Evolutionary conservation across 2,797 vertebrate genomes (phyloP), one percentile per base, ranked within the genome.

Genomic region (Hapalemur alaotrensis): DNA sequence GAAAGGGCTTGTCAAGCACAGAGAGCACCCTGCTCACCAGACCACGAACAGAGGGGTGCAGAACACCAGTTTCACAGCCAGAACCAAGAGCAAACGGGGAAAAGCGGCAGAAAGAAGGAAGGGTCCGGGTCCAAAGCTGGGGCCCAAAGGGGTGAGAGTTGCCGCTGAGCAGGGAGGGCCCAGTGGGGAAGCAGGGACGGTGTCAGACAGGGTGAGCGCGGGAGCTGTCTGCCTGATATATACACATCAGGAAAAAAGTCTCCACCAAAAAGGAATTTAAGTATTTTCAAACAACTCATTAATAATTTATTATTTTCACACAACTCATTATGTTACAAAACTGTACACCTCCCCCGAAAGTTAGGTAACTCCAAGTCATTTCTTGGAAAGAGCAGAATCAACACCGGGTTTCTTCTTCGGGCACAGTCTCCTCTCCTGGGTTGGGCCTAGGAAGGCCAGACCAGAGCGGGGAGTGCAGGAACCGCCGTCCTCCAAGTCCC

Each of bases 371-470:
- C 89, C 43, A 98, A 98, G 95, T 96, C 79, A 98, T 98, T 99
- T 98, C 99, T 99, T 98, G 96, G 98, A 98, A 99, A 99, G 95
- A 98, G 98, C 99, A 99, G 98, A 98, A 98, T 98, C 99, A 99
- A 98, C 96, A 98, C 98, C 97, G 83, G 93, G 96, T 97, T 98
- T 72, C 97, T 96, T 97, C 98, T 98, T 75, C 28, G 0, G 32
- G 32, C 25, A 28, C 91, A 98, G 98, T 97, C 84, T 95, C 97
- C 98, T 98, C 97, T 98, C 97, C 94, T 80, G 95, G 91, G 79
- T 76, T 97, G 89, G 69, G 93, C 72, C 93, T 89, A 11, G 84
- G 94, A 89, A 97, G 97, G 96, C 54, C 86, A 97, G 76, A 93
- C 89, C 95, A 92, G 57, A 97, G 41, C 83, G 7, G 57, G 43